Conservation (phyloP, 2,888 invertebrate genomes). For the Petrolisthes cinctipes region DNA sequence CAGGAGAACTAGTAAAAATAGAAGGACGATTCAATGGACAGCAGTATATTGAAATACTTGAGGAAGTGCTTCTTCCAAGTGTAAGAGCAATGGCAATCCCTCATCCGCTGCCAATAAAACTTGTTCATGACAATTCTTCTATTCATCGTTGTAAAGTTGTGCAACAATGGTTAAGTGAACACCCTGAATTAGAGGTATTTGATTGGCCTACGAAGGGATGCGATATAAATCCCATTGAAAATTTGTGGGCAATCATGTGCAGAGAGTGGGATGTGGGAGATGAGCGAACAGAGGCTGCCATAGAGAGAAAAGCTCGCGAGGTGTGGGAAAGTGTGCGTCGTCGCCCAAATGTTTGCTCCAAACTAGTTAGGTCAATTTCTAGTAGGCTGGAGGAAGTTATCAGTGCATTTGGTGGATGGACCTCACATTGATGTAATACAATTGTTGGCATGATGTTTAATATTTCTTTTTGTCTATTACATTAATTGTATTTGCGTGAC, state of each 20-base stretch:
- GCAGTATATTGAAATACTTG: constrained; percentile 13
- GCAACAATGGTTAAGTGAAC: constrained; percentile 10
- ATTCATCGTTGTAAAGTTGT: constrained; percentile 15
- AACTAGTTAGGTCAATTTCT: background rate
- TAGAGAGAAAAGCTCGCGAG: background rate
- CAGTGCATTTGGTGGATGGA: background rate
- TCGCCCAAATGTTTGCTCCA: background rate
- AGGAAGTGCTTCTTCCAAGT: constrained; percentile 5
- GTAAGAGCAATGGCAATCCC: constrained; percentile 2
- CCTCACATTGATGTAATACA: background rate
- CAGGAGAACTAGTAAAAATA: constrained; percentile 24
- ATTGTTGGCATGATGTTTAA: too few species aligned
- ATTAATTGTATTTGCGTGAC: too few species aligned
- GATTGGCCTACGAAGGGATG: constrained; percentile 16
- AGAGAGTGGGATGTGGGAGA: constrained; percentile 4
- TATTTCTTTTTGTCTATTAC: too few species aligned
- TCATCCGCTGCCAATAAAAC: background rate
- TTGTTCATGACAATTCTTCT: constrained; percentile 13
- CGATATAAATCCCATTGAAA: constrained; percentile 20
- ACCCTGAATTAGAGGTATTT: constrained; percentile 23
- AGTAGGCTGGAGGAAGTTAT: background rate
- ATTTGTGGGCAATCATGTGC: constrained; percentile 8
- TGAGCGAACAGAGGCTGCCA: background rate
- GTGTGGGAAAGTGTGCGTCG: background rate
- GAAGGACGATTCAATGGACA: constrained; percentile 17